Percentiles rank a stretch among this genome's conserved stretches.
Evolutionary conservation across 2,797 vertebrate genomes (phyloP).

Genomic region (Streptopelia turtur): DNA sequence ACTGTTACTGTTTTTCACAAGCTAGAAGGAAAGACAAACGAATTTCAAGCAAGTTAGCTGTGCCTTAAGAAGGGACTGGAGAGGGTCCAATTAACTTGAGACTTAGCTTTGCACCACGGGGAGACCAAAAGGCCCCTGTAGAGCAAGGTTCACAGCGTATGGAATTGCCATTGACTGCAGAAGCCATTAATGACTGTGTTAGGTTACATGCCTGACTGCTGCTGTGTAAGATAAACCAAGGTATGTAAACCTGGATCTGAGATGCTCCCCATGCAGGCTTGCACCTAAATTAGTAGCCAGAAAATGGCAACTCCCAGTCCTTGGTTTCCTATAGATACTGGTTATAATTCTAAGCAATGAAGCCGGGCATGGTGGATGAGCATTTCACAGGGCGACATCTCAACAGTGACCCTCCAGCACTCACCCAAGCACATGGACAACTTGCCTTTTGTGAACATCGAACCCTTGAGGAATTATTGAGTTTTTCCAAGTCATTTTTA

Average conservation of each 20-base stretch:
- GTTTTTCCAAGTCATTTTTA: neutral
- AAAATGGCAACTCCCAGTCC: neutral
- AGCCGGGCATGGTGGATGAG: neutral
- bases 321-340: neutral
- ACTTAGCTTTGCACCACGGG: neutral
- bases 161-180: neutral
- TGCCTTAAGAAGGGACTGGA: neutral
- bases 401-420: neutral
- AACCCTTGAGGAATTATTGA: neutral
- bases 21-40: neutral
- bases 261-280: neutral
- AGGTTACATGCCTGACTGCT: neutral
- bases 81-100: neutral
- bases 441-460: neutral
- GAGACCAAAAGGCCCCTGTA: neutral
- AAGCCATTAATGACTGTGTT: fast-evolving
- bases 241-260: neutral
- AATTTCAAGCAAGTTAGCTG: neutral
- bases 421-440: neutral
- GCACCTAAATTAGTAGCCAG: neutral
- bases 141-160: neutral
- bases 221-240: neutral
- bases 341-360: neutral
- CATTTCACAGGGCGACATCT: neutral
- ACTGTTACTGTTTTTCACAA: neutral